Percentiles rank a stretch among this genome's conserved stretches.
Evolutionary conservation across 1,140 invertebrate genomes (phyloP).

Genomic region (silkworm (Bombyx mori)): DNA sequence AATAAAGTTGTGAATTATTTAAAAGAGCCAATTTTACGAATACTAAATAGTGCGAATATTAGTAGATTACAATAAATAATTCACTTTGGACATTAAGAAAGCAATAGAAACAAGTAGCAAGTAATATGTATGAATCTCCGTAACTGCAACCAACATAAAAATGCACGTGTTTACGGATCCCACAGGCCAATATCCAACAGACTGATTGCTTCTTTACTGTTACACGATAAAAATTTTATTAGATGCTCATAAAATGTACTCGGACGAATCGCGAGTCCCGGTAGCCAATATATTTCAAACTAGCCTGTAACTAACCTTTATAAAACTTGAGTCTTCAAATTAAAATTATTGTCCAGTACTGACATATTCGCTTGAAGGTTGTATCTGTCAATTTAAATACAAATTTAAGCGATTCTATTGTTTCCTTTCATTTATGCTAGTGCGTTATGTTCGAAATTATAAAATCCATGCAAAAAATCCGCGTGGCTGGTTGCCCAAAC

Average conservation of each 20-base stretch:
- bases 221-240: constrained; percentile 70
- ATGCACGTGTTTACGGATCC: constrained; percentile 63
- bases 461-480: constrained; percentile 35
- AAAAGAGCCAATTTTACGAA: no score
- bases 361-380: background rate
- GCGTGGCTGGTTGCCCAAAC: constrained; percentile 40
- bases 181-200: constrained; percentile 61
- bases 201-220: constrained; percentile 70
- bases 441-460: constrained; percentile 4
- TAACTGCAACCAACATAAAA: constrained; percentile 55
- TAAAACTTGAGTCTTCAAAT: constrained; percentile 30
- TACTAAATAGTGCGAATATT: no score
- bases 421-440: background rate
- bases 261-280: constrained; percentile 55
- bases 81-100: no score
- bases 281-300: constrained; percentile 65
- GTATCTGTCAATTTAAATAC: background rate
- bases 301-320: constrained; percentile 56
- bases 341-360: constrained; percentile 12
- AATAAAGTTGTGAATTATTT: no score
- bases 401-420: background rate
- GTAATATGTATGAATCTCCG: constrained; percentile 30
- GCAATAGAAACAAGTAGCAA: no score
- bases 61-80: no score
- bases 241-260: constrained; percentile 63